Percentiles rank a stretch among this genome's conserved stretches.
Evolutionary conservation across 1,140 invertebrate species (phyloP).

Genomic region (Mizuhopecten yessoensis): DNA sequence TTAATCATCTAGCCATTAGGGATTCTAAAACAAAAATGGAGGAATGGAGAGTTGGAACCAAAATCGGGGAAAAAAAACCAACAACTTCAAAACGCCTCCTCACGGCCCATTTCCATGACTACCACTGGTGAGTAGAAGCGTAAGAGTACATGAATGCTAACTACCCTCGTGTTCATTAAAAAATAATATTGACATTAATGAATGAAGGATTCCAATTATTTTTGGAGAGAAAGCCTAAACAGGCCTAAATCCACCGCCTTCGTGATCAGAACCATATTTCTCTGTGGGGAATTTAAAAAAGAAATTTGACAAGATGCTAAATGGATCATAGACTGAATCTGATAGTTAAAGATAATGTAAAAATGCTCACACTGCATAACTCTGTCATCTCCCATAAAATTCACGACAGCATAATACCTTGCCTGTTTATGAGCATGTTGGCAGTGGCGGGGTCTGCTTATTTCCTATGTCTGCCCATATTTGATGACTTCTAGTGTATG

Average conservation of each 20-base stretch:
- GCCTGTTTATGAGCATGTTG: background rate
- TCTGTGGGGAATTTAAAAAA: background rate
- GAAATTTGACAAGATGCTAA: conserved; percentile 22
- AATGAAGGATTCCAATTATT: conserved; percentile 29
- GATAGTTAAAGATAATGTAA: conserved; percentile 35
- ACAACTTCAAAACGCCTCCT: background rate
- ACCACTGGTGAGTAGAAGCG: background rate
- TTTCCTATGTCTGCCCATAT: background rate
- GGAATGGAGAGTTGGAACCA: background rate
- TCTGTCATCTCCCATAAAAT: background rate
- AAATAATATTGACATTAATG: conserved; percentile 36
- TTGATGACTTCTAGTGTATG: background rate
- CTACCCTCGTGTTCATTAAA: background rate
- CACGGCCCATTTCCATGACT: background rate
- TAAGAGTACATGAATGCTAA: background rate
- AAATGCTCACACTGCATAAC: background rate
- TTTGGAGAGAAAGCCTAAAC: background rate
- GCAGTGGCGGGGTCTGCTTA: background rate
- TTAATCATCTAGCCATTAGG: background rate
- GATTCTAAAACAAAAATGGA: background rate
- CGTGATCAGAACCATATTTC: background rate
- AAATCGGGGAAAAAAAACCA: background rate
- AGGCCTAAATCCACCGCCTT: background rate
- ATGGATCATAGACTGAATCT: conserved; percentile 15
- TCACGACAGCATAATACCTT: background rate